Evolutionary conservation across 2,888 invertebrate genomes (phyloP), one percentile per base, ranked within the genome.

Genomic region (Polymixis flavicincta): DNA sequence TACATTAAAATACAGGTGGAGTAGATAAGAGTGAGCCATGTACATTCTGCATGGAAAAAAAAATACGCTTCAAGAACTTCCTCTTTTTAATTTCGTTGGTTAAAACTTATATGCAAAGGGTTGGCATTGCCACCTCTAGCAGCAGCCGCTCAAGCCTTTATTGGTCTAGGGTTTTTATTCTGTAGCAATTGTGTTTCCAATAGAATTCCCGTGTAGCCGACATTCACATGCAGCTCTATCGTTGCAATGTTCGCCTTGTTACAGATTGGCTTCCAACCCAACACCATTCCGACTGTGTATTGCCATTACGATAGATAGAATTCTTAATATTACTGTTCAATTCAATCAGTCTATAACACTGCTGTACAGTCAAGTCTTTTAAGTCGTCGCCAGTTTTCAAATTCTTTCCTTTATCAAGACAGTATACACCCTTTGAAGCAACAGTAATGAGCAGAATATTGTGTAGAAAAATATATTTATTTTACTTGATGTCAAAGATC

Each of bases 161-260:
- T 22, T 48, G 22, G 28, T 65, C 50, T 32, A 2, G 17, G n/a
- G n/a, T n/a, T 11, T 65, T 66, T 32, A 52, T 32, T 54, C 63
- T 54, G 25, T 28, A 67, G 61, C 61, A 45, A 76, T 84, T 84
- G 77, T 66, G 80, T 71, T 71, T 74, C 73, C 71, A 77, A 81
- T 85, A 45, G 32, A 59, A 65, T 63, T 68, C 57, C 25, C 11
- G 37, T 37, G 28, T 28, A 37, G 54, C 57, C 57, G 17, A 50
- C n/a, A 50, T 73, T 63, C 22, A 63, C 59, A 63, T 84, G 73
- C 76, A 66, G 55, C 59, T n/a, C 14, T 25, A 32, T 17, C 4
- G 17, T 22, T 61, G 76, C 74, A 55, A 76, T 76, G 64, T 60
- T 74, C 55, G 55, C 66, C 25, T 71, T 60, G 28, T 55, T 45